These are phyloP conservation scores for Helogale parvula DNA, from an alignment of 2,113 vertebrate species.

Conservation along the genomic window DNA sequence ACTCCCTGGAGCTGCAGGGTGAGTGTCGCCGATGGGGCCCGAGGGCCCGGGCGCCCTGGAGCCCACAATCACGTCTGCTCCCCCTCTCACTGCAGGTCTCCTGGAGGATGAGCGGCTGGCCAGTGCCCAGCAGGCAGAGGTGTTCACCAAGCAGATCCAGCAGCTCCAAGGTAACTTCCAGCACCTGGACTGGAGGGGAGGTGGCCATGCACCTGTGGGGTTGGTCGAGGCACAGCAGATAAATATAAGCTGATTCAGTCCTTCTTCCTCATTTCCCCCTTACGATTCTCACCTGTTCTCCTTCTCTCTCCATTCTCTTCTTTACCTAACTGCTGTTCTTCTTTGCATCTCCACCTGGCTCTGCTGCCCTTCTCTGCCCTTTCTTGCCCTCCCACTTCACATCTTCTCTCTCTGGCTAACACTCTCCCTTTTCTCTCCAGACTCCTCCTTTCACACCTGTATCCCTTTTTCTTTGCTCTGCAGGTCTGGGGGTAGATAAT, in stretches of 20 bases:
- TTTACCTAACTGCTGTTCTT: not conserved
- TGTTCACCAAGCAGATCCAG: conserved; percentile 82
- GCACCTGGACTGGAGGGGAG: not conserved
- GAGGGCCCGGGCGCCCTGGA: not conserved
- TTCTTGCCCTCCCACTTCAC: not conserved
- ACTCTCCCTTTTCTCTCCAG: not conserved
- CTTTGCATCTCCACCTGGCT: not conserved
- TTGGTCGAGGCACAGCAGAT: not conserved
- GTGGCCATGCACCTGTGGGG: not conserved
- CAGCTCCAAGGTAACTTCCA: conserved; percentile 74
- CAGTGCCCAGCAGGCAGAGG: conserved; percentile 87
- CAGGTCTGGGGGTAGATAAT: not conserved
- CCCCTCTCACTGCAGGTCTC: conserved; percentile 83
- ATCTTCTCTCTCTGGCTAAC: not conserved
- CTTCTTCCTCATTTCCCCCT: not conserved
- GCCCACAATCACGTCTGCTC: not conserved
- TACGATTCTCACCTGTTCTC: not conserved
- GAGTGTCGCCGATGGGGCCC: conserved; percentile 43
- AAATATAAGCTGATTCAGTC: not conserved
- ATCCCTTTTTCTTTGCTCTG: not conserved
- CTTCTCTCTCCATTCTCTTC: not conserved
- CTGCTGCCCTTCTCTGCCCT: not conserved
- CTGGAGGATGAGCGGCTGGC: conserved; percentile 92
- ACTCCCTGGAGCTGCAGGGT: conserved; percentile 92
- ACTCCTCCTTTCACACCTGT: too few relatives aligned